Percentiles rank a stretch among this genome's conserved stretches.
These are phyloP conservation scores for Sarcophaga bullata DNA, from an alignment of 1,140 invertebrate genomes.

Conservation along the genomic window DNA sequence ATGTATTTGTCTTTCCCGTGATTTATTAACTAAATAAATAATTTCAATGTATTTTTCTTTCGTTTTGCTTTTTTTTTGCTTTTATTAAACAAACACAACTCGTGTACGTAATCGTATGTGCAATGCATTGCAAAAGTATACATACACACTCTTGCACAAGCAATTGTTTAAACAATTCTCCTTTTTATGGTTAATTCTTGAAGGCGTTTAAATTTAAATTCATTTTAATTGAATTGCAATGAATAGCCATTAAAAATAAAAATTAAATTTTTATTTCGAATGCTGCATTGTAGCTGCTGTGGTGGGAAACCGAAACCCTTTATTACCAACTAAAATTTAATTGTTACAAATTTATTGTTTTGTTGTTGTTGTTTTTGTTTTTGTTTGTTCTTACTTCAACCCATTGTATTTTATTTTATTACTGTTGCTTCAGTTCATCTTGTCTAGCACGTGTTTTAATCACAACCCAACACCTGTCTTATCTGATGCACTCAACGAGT, in stretches of 20 bases:
- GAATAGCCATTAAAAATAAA: not conserved
- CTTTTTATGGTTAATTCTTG: not conserved
- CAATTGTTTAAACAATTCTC: not conserved
- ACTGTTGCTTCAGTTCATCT: not conserved
- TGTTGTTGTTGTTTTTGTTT: not conserved
- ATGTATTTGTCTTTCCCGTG: too few relatives aligned
- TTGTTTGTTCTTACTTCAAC: not conserved
- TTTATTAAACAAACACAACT: too few relatives aligned
- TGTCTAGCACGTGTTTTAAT: conserved; percentile 25
- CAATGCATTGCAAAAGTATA: not conserved
- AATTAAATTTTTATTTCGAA: not conserved
- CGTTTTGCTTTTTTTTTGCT: too few relatives aligned
- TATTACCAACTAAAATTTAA: not conserved
- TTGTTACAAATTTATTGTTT: conserved; percentile 11
- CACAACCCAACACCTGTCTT: not conserved
- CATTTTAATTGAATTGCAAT: not conserved
- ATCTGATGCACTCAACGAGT: not conserved
- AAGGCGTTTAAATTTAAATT: not conserved
- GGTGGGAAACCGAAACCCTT: too few relatives aligned
- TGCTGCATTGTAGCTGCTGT: too few relatives aligned
- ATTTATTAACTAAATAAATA: not conserved
- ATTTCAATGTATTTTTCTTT: not conserved
- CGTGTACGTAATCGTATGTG: not conserved
- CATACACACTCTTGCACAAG: not conserved
- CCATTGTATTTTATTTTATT: too few relatives aligned